These are phyloP conservation scores for Drosophila nr. medialis DNA, from an alignment of 2,888 invertebrate genomes.

Conservation along the genomic window DNA sequence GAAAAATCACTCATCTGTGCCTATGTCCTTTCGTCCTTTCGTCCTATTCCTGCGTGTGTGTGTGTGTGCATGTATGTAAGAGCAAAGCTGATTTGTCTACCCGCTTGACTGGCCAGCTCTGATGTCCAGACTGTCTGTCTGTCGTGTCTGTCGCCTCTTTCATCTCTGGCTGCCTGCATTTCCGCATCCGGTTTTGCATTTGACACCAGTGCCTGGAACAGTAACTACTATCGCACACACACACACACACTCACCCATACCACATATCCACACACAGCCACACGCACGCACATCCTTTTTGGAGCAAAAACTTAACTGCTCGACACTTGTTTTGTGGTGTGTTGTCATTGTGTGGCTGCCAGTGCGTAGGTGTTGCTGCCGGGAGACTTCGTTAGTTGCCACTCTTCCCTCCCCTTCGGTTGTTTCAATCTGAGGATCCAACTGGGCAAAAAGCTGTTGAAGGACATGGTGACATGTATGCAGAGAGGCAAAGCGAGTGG, in stretches of 20 bases:
- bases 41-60: constrained; percentile 24
- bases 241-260: constrained; percentile 2
- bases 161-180: constrained; percentile 68
- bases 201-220: constrained; percentile 62
- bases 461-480: constrained; percentile 68
- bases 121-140: constrained; percentile 47
- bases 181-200: constrained; percentile 81
- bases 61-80: constrained; percentile 13
- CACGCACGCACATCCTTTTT: constrained; percentile 36
- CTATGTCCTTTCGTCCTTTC: constrained; percentile 39
- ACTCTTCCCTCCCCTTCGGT: background rate
- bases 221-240: constrained; percentile 58
- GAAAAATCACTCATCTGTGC: constrained; percentile 79
- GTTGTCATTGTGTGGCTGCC: constrained; percentile 63
- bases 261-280: background rate
- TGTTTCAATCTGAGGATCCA: constrained; percentile 17
- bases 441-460: constrained; percentile 72
- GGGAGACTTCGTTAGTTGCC: constrained; percentile 61
- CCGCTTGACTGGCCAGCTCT: constrained; percentile 71
- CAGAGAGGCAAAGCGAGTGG: constrained; percentile 31
- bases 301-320: constrained; percentile 75
- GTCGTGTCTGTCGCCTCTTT: constrained; percentile 29
- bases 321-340: constrained; percentile 78
- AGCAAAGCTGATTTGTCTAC: constrained; percentile 76
- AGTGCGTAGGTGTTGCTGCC: constrained; percentile 52